Base-by-base conservation (phyloP, 2,888 invertebrate species). In the Meliscaeva auricollis region DNA sequence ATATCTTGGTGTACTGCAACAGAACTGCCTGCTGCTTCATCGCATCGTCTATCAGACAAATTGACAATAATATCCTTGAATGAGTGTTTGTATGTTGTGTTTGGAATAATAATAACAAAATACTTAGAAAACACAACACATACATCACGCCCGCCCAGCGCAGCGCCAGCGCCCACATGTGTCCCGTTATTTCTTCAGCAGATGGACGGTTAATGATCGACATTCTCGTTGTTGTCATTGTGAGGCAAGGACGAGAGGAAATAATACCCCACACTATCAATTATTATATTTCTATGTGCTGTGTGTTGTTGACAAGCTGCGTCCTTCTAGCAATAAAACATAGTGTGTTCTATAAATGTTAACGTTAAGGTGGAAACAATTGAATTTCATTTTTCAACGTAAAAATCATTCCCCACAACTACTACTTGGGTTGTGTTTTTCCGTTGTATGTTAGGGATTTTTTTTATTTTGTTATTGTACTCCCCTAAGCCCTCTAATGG, bases 171-270 rank as follows among this genome's bases (percentile, higher is more conserved):
- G 46, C 13, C 60, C 72, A 58, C 60, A n/a, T n/a, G 22, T 26
- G 8, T 44, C 5, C 41, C 4, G 9, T 11, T 26, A 35, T 41
- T 41, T 13, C 11, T 38, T 38, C 38, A 38, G 9, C 30, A 41
- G 52, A 68, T 56, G 41, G 48, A 48, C 76, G 76, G 60, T 68
- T 68, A 77, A 82, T 78, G 82, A 77, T 82, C 77, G 54, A 56
- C 56, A 54, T 56, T 56, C 13, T 64, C 52, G 62, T 73, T 48
- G 44, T 83, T 17, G 62, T 54, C 77, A 50, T 76, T 68, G 62
- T 77, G 38, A 13, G 60, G 38, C 7, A 44, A 17, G 56, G 60
- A 30, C 7, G 52, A 17, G 56, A 13, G 17, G 6, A 35, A 30
- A 32, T 17, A 56, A 32, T 4, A 11, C 30, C 32, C 32, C 32